A percentile compares a stretch with the other conserved stretches of the same genome.
These are phyloP conservation scores for Corythucha ciliata DNA, from an alignment of 2,888 invertebrate genomes.

Conservation along the genomic window DNA sequence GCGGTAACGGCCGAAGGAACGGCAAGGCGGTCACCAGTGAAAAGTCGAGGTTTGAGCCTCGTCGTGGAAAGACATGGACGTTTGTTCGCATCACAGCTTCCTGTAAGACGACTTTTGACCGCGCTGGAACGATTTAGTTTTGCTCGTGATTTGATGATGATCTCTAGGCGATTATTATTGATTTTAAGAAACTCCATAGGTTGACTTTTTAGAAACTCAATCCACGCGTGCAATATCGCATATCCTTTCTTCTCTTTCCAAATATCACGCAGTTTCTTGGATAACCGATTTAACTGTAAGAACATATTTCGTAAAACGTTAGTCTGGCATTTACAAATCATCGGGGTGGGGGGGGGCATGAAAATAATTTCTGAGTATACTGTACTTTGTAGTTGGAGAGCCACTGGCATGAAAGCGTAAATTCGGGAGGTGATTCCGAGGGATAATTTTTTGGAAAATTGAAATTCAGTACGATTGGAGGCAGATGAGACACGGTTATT, in stretches of 20 bases:
- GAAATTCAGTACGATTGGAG: slow-evolving; percentile 47
- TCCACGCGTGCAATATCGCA: slow-evolving; percentile 49
- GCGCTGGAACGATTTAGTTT: too few relatives aligned
- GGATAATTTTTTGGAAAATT: slow-evolving; percentile 48
- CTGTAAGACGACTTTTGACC: too few relatives aligned
- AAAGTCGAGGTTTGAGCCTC: too few relatives aligned
- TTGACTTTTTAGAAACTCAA: slow-evolving; percentile 47
- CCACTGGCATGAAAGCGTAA: slow-evolving; percentile 49
- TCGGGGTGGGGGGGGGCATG: too few relatives aligned
- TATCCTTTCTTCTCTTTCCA: slow-evolving; percentile 46
- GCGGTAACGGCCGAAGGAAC: too few relatives aligned
- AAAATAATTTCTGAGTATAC: neutral
- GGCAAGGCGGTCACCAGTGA: too few relatives aligned
- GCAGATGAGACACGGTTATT: slow-evolving; percentile 41
- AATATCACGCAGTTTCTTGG: slow-evolving; percentile 45
- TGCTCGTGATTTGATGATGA: too few relatives aligned
- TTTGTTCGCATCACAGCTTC: too few relatives aligned
- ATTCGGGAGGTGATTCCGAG: slow-evolving; percentile 45
- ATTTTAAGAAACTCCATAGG: slow-evolving; percentile 41
- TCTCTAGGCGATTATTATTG: slow-evolving; percentile 37
- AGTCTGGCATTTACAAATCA: too few relatives aligned
- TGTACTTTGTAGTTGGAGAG: slow-evolving; percentile 43
- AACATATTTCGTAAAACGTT: too few relatives aligned
- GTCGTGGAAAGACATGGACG: too few relatives aligned
- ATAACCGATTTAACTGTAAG: slow-evolving; percentile 42